Evolutionary conservation across 2,888 invertebrate species (phyloP), one percentile per base, ranked within the genome.

Genomic region (Nasonia oneida): DNA sequence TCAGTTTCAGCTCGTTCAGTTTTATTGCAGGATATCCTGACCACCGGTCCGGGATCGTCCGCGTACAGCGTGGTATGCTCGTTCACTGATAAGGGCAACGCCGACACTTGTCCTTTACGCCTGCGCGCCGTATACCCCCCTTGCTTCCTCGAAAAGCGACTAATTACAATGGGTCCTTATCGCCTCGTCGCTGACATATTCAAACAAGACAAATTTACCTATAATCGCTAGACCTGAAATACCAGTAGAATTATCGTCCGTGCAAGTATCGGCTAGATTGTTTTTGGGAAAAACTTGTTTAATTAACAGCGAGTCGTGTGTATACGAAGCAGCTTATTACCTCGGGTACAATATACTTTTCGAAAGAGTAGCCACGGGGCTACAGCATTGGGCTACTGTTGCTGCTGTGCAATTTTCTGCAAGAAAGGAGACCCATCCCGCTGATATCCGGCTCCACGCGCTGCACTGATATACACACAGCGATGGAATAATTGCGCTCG

Each of bases 1-100:
- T 75, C 85, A 81, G 71, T 86, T 82, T 83, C 87, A 47, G 85
- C 88, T 90, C 90, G 88, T 91, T 90, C 86, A 86, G 86, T 90
- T 91, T 90, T 90, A 90, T 91, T 89, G 89, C 89, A 87, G 90
- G 89, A 90, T 90, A 90, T 90, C 88, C 89, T 88, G 88, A 88
- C 85, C 86, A 87, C 87, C 88, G 87, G 87, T 80, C 83, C 87
- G 78, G 84, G 75, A 81, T 84, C 88, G 84, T 12, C 37, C 37
- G 37, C 47, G 12, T 47, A 12, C 86, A 47, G 88, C 87, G 88
- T 42, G 89, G 87, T 88, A 3, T 37, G 86, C 89, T 89, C 88
- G 88, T 88, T 90, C 81, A 75, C 87, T 88, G 88, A 89, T 90
- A 89, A 88, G 83, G 78, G 33, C 75, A 14, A 76, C 57, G 18